A percentile compares a stretch with the other conserved stretches of the same genome.
These are phyloP conservation scores for Platyscelio sp. DNA, from an alignment of 2,888 invertebrate species.

Conservation along the genomic window DNA sequence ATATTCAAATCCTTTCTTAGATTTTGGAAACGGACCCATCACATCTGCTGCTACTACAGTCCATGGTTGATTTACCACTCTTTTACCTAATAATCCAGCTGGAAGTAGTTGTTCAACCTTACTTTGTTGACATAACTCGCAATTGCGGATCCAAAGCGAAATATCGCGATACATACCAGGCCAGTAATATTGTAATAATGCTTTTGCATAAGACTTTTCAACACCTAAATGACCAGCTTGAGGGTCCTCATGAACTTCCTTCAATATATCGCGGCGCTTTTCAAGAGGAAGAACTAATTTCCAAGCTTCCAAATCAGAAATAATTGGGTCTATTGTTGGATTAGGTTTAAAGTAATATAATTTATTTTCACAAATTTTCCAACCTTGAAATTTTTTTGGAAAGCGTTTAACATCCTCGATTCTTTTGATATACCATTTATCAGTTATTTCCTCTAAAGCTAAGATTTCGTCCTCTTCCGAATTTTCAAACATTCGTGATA, in stretches of 20 bases:
- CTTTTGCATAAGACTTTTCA: slow-evolving; percentile 4
- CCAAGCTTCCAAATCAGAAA: slow-evolving; percentile 57
- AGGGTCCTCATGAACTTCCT: slow-evolving; percentile 42
- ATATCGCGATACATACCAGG: too few species aligned
- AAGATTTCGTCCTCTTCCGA: too few species aligned
- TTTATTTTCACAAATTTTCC: too few species aligned
- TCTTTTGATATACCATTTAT: too few species aligned
- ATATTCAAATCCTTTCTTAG: slow-evolving; percentile 23
- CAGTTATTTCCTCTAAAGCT: too few species aligned
- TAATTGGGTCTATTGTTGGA: too few species aligned
- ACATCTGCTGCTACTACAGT: slow-evolving; percentile 70
- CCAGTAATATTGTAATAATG: slow-evolving; percentile 33
- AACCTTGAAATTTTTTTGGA: too few species aligned
- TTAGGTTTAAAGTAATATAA: too few species aligned
- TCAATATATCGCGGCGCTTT: slow-evolving; percentile 18
- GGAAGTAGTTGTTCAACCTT: slow-evolving; percentile 46
- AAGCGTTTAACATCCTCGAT: too few species aligned
- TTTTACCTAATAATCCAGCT: slow-evolving; percentile 67
- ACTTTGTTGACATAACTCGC: too few species aligned
- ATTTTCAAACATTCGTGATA: too few species aligned
- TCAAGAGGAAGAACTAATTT: slow-evolving; percentile 60
- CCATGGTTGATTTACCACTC: slow-evolving; percentile 62
- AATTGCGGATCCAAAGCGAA: slow-evolving; percentile 16
- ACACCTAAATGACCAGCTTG: slow-evolving; percentile 41
- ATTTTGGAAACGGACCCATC: slow-evolving; percentile 73